Evolutionary conservation across 2,888 invertebrate species (phyloP).

Genomic region (Lithodes maja): DNA sequence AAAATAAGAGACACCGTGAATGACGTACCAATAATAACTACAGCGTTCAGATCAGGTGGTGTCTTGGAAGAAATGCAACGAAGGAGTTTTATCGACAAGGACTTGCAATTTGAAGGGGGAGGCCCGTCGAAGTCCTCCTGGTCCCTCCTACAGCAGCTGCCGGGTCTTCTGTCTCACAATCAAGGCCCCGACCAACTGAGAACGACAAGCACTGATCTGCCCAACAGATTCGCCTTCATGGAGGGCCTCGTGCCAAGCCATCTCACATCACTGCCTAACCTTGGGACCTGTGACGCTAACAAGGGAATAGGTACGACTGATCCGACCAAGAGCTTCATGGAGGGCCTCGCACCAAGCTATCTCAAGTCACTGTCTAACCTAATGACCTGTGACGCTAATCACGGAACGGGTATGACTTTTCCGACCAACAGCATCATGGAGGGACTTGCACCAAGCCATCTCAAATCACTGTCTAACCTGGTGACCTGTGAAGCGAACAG

Average conservation of each 20-base stretch:
- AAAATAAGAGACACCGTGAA: neutral
- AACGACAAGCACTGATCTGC: neutral
- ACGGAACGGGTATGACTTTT: neutral
- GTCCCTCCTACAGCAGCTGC: slow-evolving; percentile 38
- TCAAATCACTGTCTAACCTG: no score
- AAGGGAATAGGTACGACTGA: neutral
- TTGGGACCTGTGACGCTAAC: neutral
- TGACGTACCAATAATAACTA: no score
- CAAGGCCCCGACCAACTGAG: neutral
- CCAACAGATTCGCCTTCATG: no score
- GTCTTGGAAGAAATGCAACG: no score
- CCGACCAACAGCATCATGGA: no score
- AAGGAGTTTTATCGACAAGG: neutral
- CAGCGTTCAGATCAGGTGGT: no score
- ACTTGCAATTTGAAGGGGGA: neutral
- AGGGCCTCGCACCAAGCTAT: no score
- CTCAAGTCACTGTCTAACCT: no score
- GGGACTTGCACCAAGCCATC: no score
- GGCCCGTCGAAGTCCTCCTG: neutral
- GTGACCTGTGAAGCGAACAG: neutral
- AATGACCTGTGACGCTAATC: neutral
- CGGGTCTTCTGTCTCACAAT: slow-evolving; percentile 13
- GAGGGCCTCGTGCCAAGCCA: no score
- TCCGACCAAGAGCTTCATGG: no score
- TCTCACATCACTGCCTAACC: no score